Evolutionary conservation across 1,140 invertebrate genomes (phyloP), one percentile per base, ranked within the genome.

Genomic region (Listronotus bonariensis): DNA sequence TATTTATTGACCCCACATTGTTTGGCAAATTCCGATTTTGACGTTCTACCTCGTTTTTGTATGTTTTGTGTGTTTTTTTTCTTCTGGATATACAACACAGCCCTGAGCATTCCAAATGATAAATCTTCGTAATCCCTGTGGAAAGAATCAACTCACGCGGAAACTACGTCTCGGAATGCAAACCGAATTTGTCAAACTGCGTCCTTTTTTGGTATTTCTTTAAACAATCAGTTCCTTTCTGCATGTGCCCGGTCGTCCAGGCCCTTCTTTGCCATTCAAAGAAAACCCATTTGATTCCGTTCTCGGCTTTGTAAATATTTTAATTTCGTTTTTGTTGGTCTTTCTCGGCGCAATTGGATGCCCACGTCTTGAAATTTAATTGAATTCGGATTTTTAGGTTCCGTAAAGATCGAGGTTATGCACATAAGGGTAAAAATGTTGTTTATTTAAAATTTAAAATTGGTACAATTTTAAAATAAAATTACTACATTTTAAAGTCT

Each of bases 131-230:
- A 14, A 34, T 41, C 48, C 64, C 58, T 68, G 64, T 62, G 63
- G 67, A 45, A 32, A 57, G 65, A 65, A 54, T 55, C 57, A 57
- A 70, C 52, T 71, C 73, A 65, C 71, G 73, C 67, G 72, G 66
- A 74, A 74, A 73, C 68, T 68, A 53, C 73, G 71, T 67, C 60
- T 65, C 66, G 72, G 73, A 74, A 74, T 73, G 73, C 72, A 74
- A 74, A 73, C 73, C 68, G 68, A 74, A 74, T 74, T 74, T 74
- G 73, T 74, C 73, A 74, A 74, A 58, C 68, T 43, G 63, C 68
- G 69, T 68, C 73, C 69, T 70, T 72, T 67, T 36, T 61, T 11
- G 64, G 64, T 49, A 49, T 65, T 69, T 66, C 68, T 70, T 73
- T 68, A 72, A 73, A 73, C 70, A 73, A 70, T 70, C 63, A 60